These are phyloP conservation scores for Rhinoraja longicauda DNA, from an alignment of 2,797 vertebrate species.

Conservation along the genomic window DNA sequence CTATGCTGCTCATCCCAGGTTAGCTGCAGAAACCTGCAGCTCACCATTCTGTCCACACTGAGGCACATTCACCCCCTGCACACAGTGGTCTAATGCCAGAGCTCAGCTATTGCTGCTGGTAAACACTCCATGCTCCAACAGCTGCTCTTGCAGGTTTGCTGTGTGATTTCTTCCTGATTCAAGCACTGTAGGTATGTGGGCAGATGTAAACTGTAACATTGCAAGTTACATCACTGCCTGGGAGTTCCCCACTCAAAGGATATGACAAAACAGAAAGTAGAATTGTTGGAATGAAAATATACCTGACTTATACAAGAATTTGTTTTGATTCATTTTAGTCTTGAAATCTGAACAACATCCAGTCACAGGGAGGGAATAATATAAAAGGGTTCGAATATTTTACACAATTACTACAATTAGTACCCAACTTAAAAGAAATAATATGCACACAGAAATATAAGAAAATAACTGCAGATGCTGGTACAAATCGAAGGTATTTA, in stretches of 20 bases:
- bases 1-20: background rate
- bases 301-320: background rate
- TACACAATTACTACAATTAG: slow-evolving; percentile 26
- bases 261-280: background rate
- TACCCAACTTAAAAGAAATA: background rate
- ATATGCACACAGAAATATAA: too few species aligned
- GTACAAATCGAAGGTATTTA: too few species aligned
- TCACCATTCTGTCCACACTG: background rate
- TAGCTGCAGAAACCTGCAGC: background rate
- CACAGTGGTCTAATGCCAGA: too few species aligned
- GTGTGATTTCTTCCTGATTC: background rate
- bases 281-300: background rate
- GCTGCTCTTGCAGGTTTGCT: background rate
- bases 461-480: too few species aligned
- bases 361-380: slow-evolving; percentile 5
- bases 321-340: background rate
- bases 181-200: background rate
- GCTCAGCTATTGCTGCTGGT: background rate
- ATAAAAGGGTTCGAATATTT: background rate
- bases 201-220: background rate
- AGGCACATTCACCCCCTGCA: too few species aligned
- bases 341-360: background rate
- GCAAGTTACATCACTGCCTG: background rate
- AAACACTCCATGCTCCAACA: background rate
- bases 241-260: background rate